Base-by-base conservation (phyloP, 1,140 invertebrate species). In the Pristionchus pacificus region DNA sequence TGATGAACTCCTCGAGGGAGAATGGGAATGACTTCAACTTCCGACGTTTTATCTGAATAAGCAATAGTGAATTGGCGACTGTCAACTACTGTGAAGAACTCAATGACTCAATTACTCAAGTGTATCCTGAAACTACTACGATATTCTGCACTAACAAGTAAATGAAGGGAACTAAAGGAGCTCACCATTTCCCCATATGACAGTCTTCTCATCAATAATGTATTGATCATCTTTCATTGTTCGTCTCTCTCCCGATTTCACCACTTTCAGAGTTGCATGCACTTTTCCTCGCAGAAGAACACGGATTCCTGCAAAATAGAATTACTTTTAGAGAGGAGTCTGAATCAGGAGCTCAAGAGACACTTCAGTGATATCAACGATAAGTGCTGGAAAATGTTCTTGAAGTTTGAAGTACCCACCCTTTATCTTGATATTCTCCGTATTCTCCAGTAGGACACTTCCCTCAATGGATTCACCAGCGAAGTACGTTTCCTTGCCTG, bases 201-300 rank as follows among this genome's bases (percentile, higher is more conserved):
- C 85, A 59, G 88, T 87, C 78, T 91, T 87, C 71, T 92, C 90
- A 77, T 92, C 91, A 29, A 92, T 88, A 82, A 91, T 91, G 78
- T 91, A 90, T 82, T 92, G 90, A 80, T 92, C 91, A 84, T 91
- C 91, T 84, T 90, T 90, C 0, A 92, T 88, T 29, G 89, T 90
- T 77, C 90, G 84, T 71, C 90, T 82, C 78, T 92, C 91, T 6
- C 91, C 91, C 60, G 89, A 90, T 59, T 91, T 88, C 67, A 90
- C 86, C 66, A 92, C 89, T 85, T 91, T 91, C 90, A 91, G 91
- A 85, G 92, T 91, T 0, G 89, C 90, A 75, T 91, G 90, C 1
- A 90, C 91, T 83, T 91, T 91, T 1, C 91, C 91, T 64, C 91
- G 85, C 32, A 92, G 84, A 19, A 90, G 86, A 19, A 92, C 88